Evolutionary conservation across 2,888 invertebrate genomes (phyloP), one percentile per base, ranked within the genome.

Genomic region (Dolomedes plantarius): DNA sequence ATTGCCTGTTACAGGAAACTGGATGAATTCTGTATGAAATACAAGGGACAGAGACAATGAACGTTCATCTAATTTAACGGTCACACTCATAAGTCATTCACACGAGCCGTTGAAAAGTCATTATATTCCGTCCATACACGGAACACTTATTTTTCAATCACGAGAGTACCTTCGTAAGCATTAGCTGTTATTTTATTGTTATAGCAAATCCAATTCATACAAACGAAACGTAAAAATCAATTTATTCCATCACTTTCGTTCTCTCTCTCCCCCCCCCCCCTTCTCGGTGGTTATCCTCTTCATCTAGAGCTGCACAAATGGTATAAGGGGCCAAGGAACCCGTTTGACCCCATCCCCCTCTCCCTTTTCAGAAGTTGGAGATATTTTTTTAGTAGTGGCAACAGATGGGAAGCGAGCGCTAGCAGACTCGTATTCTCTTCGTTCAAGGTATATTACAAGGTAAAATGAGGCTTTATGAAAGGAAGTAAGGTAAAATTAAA

Each of bases 91-190:
- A 67, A 62, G 71, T 64, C 78, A 71, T 13, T 31, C 39, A 13
- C 41, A 75, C 81, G 41, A 75, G 69, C 75, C 81, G 81, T 81
- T 81, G 75, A 75, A 75, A 81, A 19, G 28, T 28, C 67, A 69
- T 75, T 75, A 80, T 11, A n/a, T 27, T 23, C 3, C 7, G 56
- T 23, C 23, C 11, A 23, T 23, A 23, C 56, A 0, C 56, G 56
- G 16, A 56, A 69, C n/a, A 72, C 65, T 72, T 68, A 85, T 85
- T 85, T 85, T 85, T 85, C 83, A 85, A 77, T 85, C 77, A 77
- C 31, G 23, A 73, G 28, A 80, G 27, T 41, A 16, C 76, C 28
- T 19, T 16, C 9, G 71, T 76, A 65, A 76, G 76, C 76, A 83
- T 83, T 83, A 76, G 32, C 36, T 50, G 16, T 50, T 72, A 73